phyloP scores from a whole-genome alignment of 2,797 vertebrate genomes.

The Anableps anableps region DNA sequence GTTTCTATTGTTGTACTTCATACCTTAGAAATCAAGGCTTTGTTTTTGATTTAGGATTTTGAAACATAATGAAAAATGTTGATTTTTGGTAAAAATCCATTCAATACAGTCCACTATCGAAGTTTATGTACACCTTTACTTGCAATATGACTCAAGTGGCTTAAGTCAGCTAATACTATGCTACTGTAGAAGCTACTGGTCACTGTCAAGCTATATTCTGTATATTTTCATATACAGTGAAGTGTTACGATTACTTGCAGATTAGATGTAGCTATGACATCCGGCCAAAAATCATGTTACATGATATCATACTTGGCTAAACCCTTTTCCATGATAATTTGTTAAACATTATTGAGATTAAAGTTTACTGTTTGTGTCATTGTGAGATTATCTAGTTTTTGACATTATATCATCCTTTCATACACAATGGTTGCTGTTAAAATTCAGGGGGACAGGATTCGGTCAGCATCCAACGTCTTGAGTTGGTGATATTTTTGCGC shows the following conservation, averaged over 20 bases:
- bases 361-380: too few species aligned
- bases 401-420: too few species aligned
- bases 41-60: background rate
- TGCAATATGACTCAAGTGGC: background rate
- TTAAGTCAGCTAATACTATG: background rate
- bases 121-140: background rate
- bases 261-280: too few species aligned
- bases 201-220: background rate
- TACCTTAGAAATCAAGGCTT: background rate
- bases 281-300: too few species aligned
- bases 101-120: background rate
- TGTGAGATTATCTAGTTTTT: too few species aligned
- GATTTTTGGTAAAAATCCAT: background rate
- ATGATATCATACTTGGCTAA: too few species aligned
- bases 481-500: too few species aligned
- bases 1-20: background rate
- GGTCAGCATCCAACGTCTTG: too few species aligned
- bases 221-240: background rate
- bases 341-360: too few species aligned
- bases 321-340: too few species aligned
- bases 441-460: too few species aligned
- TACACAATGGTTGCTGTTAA: too few species aligned
- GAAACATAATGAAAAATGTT: background rate
- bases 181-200: background rate
- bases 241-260: background rate